Conservation (phyloP, 2,113 vertebrate genomes). For the Cyprinodon brontotheroides region DNA sequence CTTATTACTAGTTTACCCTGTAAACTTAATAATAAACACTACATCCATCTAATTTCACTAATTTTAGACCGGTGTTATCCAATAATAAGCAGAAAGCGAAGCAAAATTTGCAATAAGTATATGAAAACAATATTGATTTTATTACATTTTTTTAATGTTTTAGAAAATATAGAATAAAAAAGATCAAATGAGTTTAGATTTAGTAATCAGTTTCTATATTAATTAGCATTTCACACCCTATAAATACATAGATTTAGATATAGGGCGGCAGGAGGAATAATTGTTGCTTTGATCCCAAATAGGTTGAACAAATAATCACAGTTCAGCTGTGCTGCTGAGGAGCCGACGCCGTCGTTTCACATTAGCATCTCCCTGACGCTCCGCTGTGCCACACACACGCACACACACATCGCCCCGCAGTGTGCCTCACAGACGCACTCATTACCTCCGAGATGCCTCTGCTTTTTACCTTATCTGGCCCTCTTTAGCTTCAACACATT, state of each 20-base stretch:
- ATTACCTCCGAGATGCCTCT: constrained; percentile 69
- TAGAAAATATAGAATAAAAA: too few species aligned
- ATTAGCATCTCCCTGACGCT: constrained; percentile 88
- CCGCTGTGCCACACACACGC: constrained; percentile 76
- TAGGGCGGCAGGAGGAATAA: background rate
- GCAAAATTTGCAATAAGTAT: background rate
- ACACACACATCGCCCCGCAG: constrained; percentile 37
- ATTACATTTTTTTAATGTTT: background rate
- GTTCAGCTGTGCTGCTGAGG: constrained; percentile 91
- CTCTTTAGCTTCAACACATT: constrained; percentile 69
- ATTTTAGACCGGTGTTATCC: too few species aligned
- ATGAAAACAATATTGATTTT: background rate
- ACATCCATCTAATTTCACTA: too few species aligned
- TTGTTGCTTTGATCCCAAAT: constrained; percentile 78
- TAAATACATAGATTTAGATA: background rate
- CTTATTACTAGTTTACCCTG: too few species aligned
- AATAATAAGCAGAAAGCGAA: background rate
- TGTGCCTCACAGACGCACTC: constrained; percentile 66
- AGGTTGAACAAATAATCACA: constrained; percentile 96
- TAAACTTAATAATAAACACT: too few species aligned
- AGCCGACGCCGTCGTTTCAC: constrained; percentile 92
- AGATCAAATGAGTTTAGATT: background rate
- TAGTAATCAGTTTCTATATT: background rate
- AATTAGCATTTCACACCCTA: background rate
- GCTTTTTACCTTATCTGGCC: constrained; percentile 72